A percentile compares a stretch with the other conserved stretches of the same genome.
Evolutionary conservation across 2,797 vertebrate species (phyloP).

Genomic region (Parambassis ranga): DNA sequence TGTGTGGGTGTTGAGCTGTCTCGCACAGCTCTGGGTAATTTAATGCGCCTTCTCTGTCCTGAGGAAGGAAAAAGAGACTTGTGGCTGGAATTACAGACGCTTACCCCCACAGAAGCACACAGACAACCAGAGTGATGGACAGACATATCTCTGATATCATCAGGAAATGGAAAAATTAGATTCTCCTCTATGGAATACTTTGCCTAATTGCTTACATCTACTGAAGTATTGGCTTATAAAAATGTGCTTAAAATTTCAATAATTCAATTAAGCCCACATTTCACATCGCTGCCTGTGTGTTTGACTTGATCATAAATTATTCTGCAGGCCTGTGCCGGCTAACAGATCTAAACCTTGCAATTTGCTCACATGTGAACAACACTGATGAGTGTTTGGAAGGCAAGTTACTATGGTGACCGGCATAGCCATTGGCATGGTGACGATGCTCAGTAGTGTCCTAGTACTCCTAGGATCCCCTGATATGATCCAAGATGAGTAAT

Average conservation of each 20-base stretch:
- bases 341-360: slow-evolving; percentile 4
- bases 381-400: slow-evolving; percentile 46
- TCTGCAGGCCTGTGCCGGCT: neutral
- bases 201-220: slow-evolving; percentile 2
- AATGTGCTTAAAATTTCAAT: slow-evolving; percentile 20
- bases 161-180: slow-evolving; percentile 34
- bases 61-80: slow-evolving; percentile 71
- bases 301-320: slow-evolving; percentile 24
- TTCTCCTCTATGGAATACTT: slow-evolving; percentile 11
- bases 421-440: slow-evolving; percentile 51
- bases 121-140: slow-evolving; percentile 28
- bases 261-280: neutral
- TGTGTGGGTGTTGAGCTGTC: slow-evolving; percentile 37
- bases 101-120: slow-evolving; percentile 36
- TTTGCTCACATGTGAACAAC: slow-evolving; percentile 18
- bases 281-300: neutral
- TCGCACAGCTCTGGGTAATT: slow-evolving; percentile 50
- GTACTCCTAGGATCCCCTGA: slow-evolving; percentile 56
- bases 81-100: slow-evolving; percentile 78
- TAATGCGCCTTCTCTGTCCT: slow-evolving; percentile 53
- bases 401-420: slow-evolving; percentile 65
- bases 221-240: neutral
- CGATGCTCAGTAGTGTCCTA: slow-evolving; percentile 36
- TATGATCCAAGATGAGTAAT: slow-evolving; percentile 65
- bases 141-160: slow-evolving; percentile 41